These are phyloP conservation scores for Martes martes DNA, from an alignment of 2,113 vertebrate genomes.

Conservation along the genomic window DNA sequence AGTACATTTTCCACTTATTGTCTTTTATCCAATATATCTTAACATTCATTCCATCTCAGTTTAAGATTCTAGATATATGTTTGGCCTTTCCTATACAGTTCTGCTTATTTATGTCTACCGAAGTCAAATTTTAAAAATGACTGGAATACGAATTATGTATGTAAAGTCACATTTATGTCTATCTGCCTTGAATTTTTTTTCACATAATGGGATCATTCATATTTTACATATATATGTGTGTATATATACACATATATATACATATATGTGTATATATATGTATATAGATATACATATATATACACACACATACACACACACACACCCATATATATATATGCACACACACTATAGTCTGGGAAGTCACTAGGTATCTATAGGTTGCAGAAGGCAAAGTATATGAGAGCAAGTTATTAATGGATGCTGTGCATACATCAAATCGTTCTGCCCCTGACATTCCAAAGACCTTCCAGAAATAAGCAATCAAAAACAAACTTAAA, in stretches of 20 bases:
- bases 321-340: not conserved
- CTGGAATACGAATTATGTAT: not conserved
- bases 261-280: not conserved
- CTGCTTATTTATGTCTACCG: not conserved
- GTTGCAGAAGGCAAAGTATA: not conserved
- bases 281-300: not conserved
- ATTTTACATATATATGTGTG: not conserved
- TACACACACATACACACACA: not conserved
- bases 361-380: not conserved
- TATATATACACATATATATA: not conserved
- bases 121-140: constrained; percentile 10
- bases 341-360: not conserved
- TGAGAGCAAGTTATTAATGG: not conserved
- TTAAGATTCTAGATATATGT: not conserved
- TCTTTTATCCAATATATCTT: not conserved
- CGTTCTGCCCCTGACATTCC: not conserved
- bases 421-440: not conserved
- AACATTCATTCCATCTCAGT: not conserved
- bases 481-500: not conserved
- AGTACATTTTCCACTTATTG: not conserved
- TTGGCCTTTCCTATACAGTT: not conserved
- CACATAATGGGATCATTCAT: not conserved
- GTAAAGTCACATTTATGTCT: not conserved
- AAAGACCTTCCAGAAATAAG: not conserved
- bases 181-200: not conserved